Evolutionary conservation across 2,888 invertebrate species (phyloP).

Genomic region (Drosophila dives): DNA sequence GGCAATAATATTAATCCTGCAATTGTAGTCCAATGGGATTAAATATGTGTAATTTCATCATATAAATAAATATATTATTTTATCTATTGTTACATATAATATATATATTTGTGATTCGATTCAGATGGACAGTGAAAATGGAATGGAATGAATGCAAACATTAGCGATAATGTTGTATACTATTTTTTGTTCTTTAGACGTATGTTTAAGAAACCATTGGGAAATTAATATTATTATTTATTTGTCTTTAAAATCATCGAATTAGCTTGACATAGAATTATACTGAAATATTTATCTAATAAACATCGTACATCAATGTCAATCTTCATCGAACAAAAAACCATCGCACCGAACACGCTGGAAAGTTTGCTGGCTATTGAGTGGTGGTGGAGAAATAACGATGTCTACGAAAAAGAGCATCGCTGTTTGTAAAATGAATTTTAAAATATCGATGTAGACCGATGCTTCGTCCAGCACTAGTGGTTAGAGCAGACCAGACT

Average conservation of each 20-base stretch:
- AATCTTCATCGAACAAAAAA: neutral
- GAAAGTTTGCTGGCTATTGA: neutral
- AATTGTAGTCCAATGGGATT: neutral
- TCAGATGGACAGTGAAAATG: neutral
- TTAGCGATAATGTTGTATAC: neutral
- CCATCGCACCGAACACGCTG: neutral
- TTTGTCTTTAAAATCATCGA: neutral
- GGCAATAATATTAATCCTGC: neutral
- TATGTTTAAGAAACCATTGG: too few species aligned
- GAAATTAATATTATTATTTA: neutral
- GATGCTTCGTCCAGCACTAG: constrained; percentile 21
- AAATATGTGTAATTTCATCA: neutral
- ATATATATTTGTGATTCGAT: neutral
- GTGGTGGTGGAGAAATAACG: neutral
- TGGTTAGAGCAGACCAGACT: constrained; percentile 50
- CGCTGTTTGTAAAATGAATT: neutral
- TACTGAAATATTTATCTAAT: neutral
- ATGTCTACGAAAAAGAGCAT: neutral
- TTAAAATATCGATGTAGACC: constrained; percentile 1
- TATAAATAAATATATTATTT: neutral
- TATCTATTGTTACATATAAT: neutral
- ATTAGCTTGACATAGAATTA: neutral
- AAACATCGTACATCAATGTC: neutral
- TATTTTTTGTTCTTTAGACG: too few species aligned
- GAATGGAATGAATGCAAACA: too few species aligned